Base-by-base conservation (phyloP, 2,113 vertebrate species). In the human (Homo sapiens) region DNA sequence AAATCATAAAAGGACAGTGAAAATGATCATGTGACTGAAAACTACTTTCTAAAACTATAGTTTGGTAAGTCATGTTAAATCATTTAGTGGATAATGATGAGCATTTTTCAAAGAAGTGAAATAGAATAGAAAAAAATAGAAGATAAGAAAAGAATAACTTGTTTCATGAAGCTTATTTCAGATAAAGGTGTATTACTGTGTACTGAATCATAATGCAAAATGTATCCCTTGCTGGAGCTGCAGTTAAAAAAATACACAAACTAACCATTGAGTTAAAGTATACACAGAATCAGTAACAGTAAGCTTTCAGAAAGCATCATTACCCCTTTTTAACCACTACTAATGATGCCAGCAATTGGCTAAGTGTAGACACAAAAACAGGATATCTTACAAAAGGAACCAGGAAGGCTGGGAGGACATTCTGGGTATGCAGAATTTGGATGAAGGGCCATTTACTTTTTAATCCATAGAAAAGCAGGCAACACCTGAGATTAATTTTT, bases 281-380 rank as follows among this genome's bases (percentile, higher is more conserved):
- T 17, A 68, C 3, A 50, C 11, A 68, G 9, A 89, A 76, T 93
- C 75, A 45, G 30, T 72, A 87, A 38, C 27, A 78, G 50, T 91
- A 68, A 40, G 40, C 11, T 95, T 90, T 83, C 40, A 76, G 87
- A 92, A 75, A 96, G 45, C 30, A 78, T 16, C 52, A 75, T 27
- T 5, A 68, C 40, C 38, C 25, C 50, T 66, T 95, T 92, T 76
- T 48, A 85, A 75, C 14, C 8, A 86, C 70, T 35, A 91, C 81
- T 52, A 35, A 89, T 38, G 70, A 13, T 68, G 90, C 88, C 52
- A 82, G 88, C 81, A 95, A 96, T 90, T 61, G 91, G 91, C 95
- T 83, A 27, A 85, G 70, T 88, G 93, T 85, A 96, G 81, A 85
- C 13, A 93, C 84, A 94, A 91, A 97, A 94, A 72, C 45, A 89